Conservation (phyloP, 2,113 vertebrate genomes). For the Albula goreensis region DNA sequence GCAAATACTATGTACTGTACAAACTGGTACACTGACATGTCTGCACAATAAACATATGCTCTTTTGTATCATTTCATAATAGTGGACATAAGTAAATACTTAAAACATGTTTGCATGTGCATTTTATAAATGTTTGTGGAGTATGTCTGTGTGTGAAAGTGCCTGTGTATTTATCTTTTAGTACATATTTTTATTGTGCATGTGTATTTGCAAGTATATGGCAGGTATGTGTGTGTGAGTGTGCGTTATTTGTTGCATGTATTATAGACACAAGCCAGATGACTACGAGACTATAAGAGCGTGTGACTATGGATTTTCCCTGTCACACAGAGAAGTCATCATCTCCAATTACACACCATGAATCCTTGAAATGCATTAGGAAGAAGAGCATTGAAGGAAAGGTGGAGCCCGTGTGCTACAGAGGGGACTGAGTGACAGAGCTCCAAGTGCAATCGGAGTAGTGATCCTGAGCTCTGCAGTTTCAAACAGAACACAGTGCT, state of each 20-base stretch:
- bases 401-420: not conserved
- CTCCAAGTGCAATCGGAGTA: not conserved
- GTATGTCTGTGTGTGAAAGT: too few relatives aligned
- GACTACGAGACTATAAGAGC: not conserved
- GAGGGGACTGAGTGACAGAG: not conserved
- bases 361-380: not conserved
- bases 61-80: too few relatives aligned
- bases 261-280: not conserved
- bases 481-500: conserved; percentile 33
- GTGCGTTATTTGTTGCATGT: too few relatives aligned
- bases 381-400: not conserved
- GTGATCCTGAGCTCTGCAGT: conserved; percentile 14
- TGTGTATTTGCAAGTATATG: not conserved
- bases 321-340: not conserved
- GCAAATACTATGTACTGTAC: too few relatives aligned
- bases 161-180: too few relatives aligned
- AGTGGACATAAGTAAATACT: too few relatives aligned
- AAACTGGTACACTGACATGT: too few relatives aligned
- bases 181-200: too few relatives aligned
- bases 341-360: not conserved
- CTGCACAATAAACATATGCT: too few relatives aligned
- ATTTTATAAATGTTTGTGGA: too few relatives aligned
- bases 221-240: not conserved
- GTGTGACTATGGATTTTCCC: not conserved
- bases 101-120: not conserved